These are phyloP conservation scores for Caenorhabditis inopinata DNA, from an alignment of 1,140 invertebrate species.

Conservation along the genomic window DNA sequence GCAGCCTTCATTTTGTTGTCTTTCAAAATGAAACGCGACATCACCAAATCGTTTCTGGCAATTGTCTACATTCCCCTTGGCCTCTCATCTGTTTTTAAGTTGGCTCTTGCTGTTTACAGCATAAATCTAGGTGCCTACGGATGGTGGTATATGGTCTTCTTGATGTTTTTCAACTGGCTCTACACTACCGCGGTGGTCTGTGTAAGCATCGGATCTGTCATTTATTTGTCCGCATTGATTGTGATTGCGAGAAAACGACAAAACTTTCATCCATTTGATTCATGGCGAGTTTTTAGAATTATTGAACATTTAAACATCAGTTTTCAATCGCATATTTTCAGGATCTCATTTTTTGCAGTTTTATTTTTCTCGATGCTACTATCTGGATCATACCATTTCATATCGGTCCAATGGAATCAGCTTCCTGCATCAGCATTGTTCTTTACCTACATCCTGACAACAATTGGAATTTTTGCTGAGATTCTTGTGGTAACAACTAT, in stretches of 20 bases:
- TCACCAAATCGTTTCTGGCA: not conserved
- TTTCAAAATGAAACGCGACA: slow-evolving; percentile 12
- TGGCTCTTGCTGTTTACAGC: not conserved
- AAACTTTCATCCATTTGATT: not conserved
- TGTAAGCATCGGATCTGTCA: not conserved
- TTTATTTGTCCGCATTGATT: not conserved
- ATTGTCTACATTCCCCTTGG: slow-evolving; percentile 14
- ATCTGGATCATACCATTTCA: slow-evolving; percentile 4
- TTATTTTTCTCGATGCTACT: not conserved
- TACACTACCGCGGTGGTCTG: not conserved
- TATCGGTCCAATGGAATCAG: slow-evolving; percentile 3
- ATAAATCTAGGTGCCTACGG: not conserved
- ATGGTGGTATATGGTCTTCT: not conserved
- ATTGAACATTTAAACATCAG: no score
- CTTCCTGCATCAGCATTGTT: not conserved
- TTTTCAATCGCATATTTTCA: not conserved
- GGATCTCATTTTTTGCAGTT: not conserved
- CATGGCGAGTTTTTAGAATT: not conserved
- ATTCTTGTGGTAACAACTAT: not conserved
- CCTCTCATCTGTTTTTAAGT: not conserved
- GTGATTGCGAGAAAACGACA: not conserved
- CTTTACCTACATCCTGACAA: not conserved
- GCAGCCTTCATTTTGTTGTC: not conserved
- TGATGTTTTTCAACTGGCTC: slow-evolving; percentile 8
- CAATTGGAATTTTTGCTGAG: not conserved